Evolutionary conservation across 2,113 vertebrate species (phyloP).

Genomic region (Dolichallabes microphthalmus): DNA sequence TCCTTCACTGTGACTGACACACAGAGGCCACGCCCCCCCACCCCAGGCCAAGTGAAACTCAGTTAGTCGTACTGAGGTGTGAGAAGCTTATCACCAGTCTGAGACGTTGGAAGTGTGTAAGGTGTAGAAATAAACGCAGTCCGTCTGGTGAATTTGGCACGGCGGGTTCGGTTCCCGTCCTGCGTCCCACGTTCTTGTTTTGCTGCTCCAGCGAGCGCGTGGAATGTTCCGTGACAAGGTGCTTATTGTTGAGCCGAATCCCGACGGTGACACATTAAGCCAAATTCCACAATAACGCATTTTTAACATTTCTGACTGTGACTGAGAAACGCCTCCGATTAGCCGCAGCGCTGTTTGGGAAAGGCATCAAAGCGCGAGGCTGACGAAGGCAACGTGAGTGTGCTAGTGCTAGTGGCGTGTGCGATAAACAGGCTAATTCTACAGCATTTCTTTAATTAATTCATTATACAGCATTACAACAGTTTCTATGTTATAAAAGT

Average conservation of each 20-base stretch:
- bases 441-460: not conserved
- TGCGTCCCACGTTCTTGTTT: not conserved
- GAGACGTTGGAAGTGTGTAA: not conserved
- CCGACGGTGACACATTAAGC: slow-evolving; percentile 24
- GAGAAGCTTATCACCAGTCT: not conserved
- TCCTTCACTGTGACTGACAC: not conserved
- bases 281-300: slow-evolving; percentile 29
- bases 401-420: not conserved
- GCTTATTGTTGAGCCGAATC: slow-evolving; percentile 20
- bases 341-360: not conserved
- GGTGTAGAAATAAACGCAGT: not conserved
- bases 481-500: not conserved
- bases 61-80: not conserved
- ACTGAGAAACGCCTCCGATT: not conserved
- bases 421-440: not conserved
- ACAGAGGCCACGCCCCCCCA: not conserved
- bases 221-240: slow-evolving; percentile 31
- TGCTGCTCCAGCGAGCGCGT: not conserved
- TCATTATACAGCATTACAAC: no score
- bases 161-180: not conserved
- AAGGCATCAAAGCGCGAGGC: not conserved
- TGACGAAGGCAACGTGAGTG: no score
- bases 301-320: slow-evolving; percentile 15
- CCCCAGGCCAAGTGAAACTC: not conserved
- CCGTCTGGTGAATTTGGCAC: not conserved